phyloP scores from a whole-genome alignment of 2,888 invertebrate genomes.

The Sycophila texana region DNA sequence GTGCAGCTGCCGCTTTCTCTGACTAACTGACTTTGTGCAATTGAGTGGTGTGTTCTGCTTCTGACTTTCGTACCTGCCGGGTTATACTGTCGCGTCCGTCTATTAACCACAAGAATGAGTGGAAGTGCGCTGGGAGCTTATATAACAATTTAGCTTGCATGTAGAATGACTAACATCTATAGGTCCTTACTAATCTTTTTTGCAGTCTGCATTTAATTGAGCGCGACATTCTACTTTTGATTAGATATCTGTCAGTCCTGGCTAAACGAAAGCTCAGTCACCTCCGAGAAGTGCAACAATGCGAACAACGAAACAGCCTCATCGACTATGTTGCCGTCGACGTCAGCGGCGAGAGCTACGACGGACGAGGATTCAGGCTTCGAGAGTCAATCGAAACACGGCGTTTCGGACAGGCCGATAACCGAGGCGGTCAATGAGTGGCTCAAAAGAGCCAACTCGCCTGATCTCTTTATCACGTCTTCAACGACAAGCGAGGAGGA shows the following conservation, averaged over 20 bases:
- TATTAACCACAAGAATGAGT: neutral
- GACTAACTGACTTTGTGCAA: neutral
- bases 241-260: slow-evolving; percentile 53
- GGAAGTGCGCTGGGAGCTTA: neutral
- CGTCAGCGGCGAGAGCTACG: slow-evolving; percentile 27
- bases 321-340: slow-evolving; percentile 3
- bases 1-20: neutral
- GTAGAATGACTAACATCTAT: slow-evolving; percentile 46
- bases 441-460: slow-evolving; percentile 75
- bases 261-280: slow-evolving; percentile 47
- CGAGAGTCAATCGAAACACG: slow-evolving; percentile 64
- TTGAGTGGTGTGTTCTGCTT: neutral
- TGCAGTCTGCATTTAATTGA: slow-evolving; percentile 55
- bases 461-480: slow-evolving; percentile 70
- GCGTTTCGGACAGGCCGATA: slow-evolving; percentile 73
- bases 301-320: slow-evolving; percentile 25
- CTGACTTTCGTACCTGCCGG: too few relatives aligned
- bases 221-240: slow-evolving; percentile 56
- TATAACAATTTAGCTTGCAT: slow-evolving; percentile 24
- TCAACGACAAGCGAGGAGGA: slow-evolving; percentile 60
- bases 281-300: slow-evolving; percentile 39
- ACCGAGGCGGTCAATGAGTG: slow-evolving; percentile 80
- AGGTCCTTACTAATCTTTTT: slow-evolving; percentile 53
- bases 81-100: too few relatives aligned
- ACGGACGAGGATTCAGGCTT: slow-evolving; percentile 69